A percentile compares a stretch with the other conserved stretches of the same genome.
Evolutionary conservation across 2,113 vertebrate species (phyloP).

Genomic region (Alectura lathami): DNA sequence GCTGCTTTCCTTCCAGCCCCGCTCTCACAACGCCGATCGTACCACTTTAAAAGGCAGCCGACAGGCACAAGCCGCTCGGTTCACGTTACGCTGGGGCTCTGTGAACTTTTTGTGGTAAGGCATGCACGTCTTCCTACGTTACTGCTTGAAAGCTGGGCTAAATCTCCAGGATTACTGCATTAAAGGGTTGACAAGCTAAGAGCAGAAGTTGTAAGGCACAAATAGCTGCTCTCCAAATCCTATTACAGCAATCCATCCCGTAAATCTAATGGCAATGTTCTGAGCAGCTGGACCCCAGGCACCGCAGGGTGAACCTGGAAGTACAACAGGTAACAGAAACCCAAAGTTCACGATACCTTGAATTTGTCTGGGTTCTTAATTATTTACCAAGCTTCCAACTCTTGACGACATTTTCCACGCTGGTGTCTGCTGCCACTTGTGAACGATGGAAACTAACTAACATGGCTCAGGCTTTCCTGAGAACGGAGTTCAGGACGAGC

Average conservation of each 20-base stretch:
- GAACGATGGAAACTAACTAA: background rate
- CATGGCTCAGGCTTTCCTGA: background rate
- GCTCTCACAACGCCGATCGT: background rate
- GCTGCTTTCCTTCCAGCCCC: background rate
- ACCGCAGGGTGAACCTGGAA: background rate
- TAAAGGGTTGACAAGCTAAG: constrained; percentile 17
- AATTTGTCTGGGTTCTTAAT: background rate
- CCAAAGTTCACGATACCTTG: background rate
- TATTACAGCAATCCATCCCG: constrained; percentile 34
- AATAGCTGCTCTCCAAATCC: constrained; percentile 38
- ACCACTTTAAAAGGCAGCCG: background rate
- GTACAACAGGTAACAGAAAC: constrained; percentile 2
- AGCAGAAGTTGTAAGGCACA: background rate
- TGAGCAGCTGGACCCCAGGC: constrained; percentile 49
- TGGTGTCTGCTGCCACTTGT: background rate
- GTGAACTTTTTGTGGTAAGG: background rate
- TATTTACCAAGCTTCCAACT: background rate
- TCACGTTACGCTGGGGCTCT: background rate
- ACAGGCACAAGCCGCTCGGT: background rate
- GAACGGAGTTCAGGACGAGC: background rate
- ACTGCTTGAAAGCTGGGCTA: background rate
- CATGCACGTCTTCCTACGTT: background rate
- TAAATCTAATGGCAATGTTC: constrained; percentile 13
- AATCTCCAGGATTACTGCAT: constrained; percentile 29
- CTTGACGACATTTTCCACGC: background rate